phyloP scores from a whole-genome alignment of 2,888 invertebrate genomes.

The Dryadula phaetusa region DNA sequence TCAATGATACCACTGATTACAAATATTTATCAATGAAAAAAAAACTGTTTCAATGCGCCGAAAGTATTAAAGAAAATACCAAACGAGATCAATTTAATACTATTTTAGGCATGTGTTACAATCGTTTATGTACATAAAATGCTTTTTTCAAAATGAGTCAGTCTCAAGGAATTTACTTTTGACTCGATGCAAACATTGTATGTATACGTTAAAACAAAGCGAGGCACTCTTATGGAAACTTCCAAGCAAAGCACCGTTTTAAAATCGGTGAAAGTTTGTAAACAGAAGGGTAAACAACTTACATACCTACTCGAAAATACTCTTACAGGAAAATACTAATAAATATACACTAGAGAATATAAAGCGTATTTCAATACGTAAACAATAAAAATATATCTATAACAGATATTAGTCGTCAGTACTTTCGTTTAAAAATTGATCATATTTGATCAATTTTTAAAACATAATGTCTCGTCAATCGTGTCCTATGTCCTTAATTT shows the following conservation, averaged over 20 bases:
- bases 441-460: too few relatives aligned
- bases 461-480: too few relatives aligned
- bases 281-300: neutral
- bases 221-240: slow-evolving; percentile 17
- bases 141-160: slow-evolving; percentile 15
- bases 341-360: too few relatives aligned
- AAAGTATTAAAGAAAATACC: slow-evolving; percentile 59
- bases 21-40: too few relatives aligned
- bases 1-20: too few relatives aligned
- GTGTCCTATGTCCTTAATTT: too few relatives aligned
- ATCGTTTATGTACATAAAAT: slow-evolving; percentile 31
- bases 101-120: slow-evolving; percentile 35
- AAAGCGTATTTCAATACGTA: too few relatives aligned
- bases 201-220: slow-evolving; percentile 11
- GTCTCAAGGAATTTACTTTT: slow-evolving; percentile 5
- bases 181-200: slow-evolving; percentile 12
- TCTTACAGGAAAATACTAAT: neutral
- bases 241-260: slow-evolving; percentile 9
- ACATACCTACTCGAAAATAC: slow-evolving; percentile 4
- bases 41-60: slow-evolving; percentile 50
- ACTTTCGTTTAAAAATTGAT: too few relatives aligned
- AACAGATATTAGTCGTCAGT: too few relatives aligned
- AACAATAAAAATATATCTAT: too few relatives aligned
- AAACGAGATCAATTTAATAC: slow-evolving; percentile 42
- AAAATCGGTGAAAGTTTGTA: slow-evolving; percentile 22